Base-by-base conservation (phyloP, 2,113 vertebrate genomes). In the Prunella fulvescens region DNA sequence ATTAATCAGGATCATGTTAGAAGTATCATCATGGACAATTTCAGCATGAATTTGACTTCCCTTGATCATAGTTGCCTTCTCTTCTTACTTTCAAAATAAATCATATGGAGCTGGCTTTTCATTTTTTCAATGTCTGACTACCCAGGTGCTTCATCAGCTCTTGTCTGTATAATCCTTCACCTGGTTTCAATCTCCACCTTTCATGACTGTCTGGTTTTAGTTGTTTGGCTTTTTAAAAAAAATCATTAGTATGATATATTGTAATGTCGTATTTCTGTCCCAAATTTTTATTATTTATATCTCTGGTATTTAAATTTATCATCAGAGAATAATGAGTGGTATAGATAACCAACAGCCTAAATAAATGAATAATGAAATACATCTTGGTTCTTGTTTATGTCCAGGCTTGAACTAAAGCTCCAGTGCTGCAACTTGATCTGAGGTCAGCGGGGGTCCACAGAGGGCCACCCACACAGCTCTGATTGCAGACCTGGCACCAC, bases 381-480 rank as follows among this genome's bases (percentile, higher is more conserved):
- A 6, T 90, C 81, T 86, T n/a, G 54, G 25, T 66, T 91, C 66
- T 86, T 91, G 77, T 40, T 96, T 97, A 91, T 69, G 70, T 87
- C 83, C 81, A 81, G 61, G 48, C 65, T 93, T 89, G 69, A 91
- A 61, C 83, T 95, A 84, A 91, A 76, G 84, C 86, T 74, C 58
- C 67, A 88, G 79, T 88, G 69, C 72, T 95, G 94, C 87, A 95
- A 94, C 73, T 91, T 72, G 93, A 96, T 95, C 95, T 90, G 88
- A 86, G 95, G 95, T 96, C 90, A 95, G n/a, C 0, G 25, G 85
- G 53, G 92, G 81, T 94, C 88, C 92, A 84, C 72, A 86, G 71
- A 60, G 85, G 94, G 67, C 95, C 94, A 93, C 94, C 93, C 95
- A 94, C 67, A 1, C 47, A 79, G 94, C 93, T 93, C 82, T 93